A percentile compares a stretch with the other conserved stretches of the same genome.
Evolutionary conservation across 2,888 invertebrate species (phyloP).

Genomic region (Camponotus fellah): DNA sequence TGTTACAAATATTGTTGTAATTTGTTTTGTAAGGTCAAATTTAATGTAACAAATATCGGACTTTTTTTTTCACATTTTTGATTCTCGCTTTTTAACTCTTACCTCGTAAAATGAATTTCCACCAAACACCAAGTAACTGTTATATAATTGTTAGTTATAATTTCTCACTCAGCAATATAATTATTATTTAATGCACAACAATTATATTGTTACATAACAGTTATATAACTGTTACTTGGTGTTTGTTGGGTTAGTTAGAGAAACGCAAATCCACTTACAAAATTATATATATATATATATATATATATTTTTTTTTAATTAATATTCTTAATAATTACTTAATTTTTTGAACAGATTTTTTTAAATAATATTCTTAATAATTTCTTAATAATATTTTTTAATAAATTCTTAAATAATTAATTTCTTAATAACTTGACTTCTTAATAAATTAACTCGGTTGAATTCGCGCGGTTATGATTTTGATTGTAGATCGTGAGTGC

Average conservation of each 20-base stretch:
- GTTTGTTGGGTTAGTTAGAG: not conserved
- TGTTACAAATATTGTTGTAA: conserved; percentile 11
- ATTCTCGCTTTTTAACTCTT: not conserved
- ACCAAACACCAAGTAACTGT: too few species aligned
- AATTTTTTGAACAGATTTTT: too few species aligned
- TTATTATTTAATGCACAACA: too few species aligned
- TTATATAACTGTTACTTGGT: too few species aligned
- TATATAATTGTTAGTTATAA: too few species aligned
- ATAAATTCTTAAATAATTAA: too few species aligned
- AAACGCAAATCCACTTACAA: not conserved
- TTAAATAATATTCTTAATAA: too few species aligned
- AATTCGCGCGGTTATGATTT: not conserved
- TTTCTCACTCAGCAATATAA: too few species aligned
- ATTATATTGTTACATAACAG: too few species aligned
- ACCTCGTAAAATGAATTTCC: not conserved
- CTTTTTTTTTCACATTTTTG: not conserved
- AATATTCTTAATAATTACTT: too few species aligned
- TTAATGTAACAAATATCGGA: not conserved
- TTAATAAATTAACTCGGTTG: not conserved
- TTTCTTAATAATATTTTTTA: not conserved
- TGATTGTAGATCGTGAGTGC: not conserved
- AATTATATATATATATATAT: not conserved
- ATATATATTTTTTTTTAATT: too few species aligned
- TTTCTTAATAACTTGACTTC: too few species aligned
- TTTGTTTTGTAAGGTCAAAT: conserved; percentile 4